These are phyloP conservation scores for Chelon auratus DNA, from an alignment of 2,797 vertebrate genomes.

Conservation along the genomic window DNA sequence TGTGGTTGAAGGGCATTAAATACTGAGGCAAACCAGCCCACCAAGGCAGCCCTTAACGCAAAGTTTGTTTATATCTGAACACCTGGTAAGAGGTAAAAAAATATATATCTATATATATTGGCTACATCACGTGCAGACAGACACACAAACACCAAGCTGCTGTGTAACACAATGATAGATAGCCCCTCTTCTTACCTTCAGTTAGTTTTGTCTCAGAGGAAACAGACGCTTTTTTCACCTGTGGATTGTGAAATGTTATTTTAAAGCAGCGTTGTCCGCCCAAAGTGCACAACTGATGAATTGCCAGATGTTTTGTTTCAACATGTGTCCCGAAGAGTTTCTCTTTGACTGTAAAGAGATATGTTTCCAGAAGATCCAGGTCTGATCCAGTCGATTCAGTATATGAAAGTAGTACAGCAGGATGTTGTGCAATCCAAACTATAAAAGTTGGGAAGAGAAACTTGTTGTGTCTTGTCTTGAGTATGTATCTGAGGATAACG, in stretches of 20 bases:
- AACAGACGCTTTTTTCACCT: background rate
- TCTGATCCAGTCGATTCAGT: background rate
- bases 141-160: background rate
- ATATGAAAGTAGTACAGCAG: background rate
- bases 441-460: background rate
- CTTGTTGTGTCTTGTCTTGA: background rate
- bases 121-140: background rate
- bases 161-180: background rate
- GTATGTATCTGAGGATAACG: background rate
- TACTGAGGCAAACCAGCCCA: background rate
- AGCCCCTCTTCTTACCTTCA: slow-evolving; percentile 33
- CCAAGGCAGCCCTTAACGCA: background rate
- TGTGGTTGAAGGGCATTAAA: background rate
- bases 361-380: background rate
- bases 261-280: background rate
- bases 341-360: background rate
- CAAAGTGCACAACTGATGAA: background rate
- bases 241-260: background rate
- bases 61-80: background rate
- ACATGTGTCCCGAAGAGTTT: background rate
- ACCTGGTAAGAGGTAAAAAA: background rate
- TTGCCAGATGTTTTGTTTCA: background rate
- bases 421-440: slow-evolving; percentile 17
- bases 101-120: too few species aligned
- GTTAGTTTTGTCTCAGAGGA: background rate